Conservation (phyloP, 1,140 invertebrate species). For the Nomia melanderi region DNA sequence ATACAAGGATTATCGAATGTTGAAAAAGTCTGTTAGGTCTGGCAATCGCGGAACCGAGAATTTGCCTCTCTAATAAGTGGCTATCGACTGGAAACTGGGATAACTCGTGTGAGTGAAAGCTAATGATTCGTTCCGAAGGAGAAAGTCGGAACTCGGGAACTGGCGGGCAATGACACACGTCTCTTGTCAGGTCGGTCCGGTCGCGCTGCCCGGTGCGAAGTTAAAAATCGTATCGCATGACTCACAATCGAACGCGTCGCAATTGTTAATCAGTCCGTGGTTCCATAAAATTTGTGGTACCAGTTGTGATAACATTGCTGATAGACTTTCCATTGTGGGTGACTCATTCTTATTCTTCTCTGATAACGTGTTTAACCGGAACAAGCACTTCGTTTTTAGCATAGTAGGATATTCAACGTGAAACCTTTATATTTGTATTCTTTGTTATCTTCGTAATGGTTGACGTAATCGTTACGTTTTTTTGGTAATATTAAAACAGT, state of each 20-base stretch:
- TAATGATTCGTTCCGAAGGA: constrained; percentile 68
- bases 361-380: no score
- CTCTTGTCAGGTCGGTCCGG: constrained; percentile 33
- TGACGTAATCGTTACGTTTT: no score
- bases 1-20: background rate
- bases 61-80: constrained; percentile 53
- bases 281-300: constrained; percentile 13
- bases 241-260: constrained; percentile 26
- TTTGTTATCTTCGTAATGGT: no score
- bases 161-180: constrained; percentile 50
- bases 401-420: no score
- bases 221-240: constrained; percentile 59
- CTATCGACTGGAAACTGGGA: constrained; percentile 56
- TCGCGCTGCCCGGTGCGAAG: background rate
- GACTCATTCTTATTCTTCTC: background rate
- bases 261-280: constrained; percentile 27
- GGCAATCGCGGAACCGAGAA: constrained; percentile 17
- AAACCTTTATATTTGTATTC: no score
- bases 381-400: no score
- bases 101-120: constrained; percentile 65
- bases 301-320: background rate
- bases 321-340: background rate
- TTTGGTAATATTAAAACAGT: no score
- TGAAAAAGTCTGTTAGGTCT: background rate
- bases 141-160: constrained; percentile 59